Evolutionary conservation across 2,888 invertebrate species (phyloP), one percentile per base, ranked within the genome.

Genomic region (Synanthedon tipuliformis): DNA sequence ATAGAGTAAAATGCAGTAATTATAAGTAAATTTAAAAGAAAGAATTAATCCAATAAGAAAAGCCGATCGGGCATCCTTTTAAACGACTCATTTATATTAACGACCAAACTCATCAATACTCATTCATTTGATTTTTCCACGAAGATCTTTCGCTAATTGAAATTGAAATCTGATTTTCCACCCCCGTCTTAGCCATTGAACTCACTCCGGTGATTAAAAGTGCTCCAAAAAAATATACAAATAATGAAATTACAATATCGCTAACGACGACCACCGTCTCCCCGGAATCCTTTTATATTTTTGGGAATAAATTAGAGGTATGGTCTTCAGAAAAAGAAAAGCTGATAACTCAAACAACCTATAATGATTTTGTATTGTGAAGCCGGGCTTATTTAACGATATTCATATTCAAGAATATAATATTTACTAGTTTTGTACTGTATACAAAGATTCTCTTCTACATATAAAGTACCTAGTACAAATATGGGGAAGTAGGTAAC

Each of bases 181-280:
- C 75, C 78, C 73, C 65, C 62, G 59, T 65, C 64, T 65, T 66
- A 63, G 65, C 70, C 70, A 74, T 71, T 70, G 73, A 75, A 68
- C 72, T 61, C 65, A 61, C 67, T 61, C 68, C 66, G 71, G 81
- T 86, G 88, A 88, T 88, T 88, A 88, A 88, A 87, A 85, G 83
- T 82, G 84, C 81, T 81, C 76, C 78, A 75, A 81, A 85, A 84
- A 86, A 88, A 85, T 81, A 88, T 85, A 34, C 34, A 88, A 88
- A 87, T 87, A 88, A 88, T 88, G 83, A 85, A 88, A 88, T 88
- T 88, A 88, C 88, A 88, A 88, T 88, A 88, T 88, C 84, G 85
- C 83, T 88, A 88, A 88, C 88, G 83, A 83, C 75, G 82, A 57
- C 69, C 63, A 64, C 67, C 69, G 71, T 68, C 80, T 83, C 81